Evolutionary conservation across 2,113 vertebrate genomes (phyloP).

Genomic region (Lipophrys pholis): DNA sequence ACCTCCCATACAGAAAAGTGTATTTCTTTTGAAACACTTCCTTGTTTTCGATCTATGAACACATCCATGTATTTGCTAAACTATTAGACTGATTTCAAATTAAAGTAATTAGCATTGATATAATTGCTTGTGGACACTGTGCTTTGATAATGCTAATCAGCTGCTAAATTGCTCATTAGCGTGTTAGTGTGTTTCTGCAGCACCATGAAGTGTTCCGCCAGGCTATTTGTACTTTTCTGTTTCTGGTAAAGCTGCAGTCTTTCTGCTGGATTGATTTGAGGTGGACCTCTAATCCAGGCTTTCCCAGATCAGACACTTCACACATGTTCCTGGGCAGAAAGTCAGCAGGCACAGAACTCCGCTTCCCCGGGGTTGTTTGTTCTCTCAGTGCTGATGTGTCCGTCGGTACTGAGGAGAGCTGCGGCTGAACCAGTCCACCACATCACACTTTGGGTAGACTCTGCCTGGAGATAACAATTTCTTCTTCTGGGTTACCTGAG

Average conservation of each 20-base stretch:
- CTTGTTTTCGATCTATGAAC: not conserved
- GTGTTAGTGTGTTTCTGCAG: not conserved
- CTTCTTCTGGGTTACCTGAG: constrained; percentile 47
- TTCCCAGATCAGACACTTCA: not conserved
- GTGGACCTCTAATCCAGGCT: not conserved
- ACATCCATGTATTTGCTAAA: not conserved
- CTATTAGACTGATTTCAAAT: not conserved
- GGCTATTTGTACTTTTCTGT: not conserved
- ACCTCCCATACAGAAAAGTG: too few species aligned
- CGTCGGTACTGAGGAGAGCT: constrained; percentile 1
- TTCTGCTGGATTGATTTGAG: not conserved
- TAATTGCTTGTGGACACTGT: not conserved
- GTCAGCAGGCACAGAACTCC: not conserved
- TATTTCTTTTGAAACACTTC: too few species aligned
- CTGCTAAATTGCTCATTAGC: constrained; percentile 9
- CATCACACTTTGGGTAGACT: constrained; percentile 14
- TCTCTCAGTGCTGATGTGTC: not conserved
- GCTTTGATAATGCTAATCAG: not conserved
- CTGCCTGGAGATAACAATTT: constrained; percentile 23
- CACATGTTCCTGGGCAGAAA: not conserved
- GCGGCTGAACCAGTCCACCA: constrained; percentile 6
- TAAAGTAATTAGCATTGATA: not conserved
- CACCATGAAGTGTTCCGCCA: not conserved
- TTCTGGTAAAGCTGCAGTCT: not conserved
- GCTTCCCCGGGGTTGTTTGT: not conserved